Evolutionary conservation across 2,113 vertebrate genomes (phyloP).

Genomic region (Artemisiospiza belli): DNA sequence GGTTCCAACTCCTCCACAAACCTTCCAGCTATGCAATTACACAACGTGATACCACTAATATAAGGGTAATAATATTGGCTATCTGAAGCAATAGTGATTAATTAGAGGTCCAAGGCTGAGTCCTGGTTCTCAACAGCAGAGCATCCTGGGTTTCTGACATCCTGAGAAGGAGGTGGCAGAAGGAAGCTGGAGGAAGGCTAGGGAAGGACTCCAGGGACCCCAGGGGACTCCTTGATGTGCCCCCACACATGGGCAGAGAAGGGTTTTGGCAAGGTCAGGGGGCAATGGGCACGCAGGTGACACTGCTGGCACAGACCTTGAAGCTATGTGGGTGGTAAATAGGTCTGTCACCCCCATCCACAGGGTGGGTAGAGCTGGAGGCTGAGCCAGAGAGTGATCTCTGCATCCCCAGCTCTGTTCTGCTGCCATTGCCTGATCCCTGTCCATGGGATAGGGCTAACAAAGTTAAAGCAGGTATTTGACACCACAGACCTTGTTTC

Average conservation of each 20-base stretch:
- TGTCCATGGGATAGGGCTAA: not conserved
- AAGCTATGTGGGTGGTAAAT: too few relatives aligned
- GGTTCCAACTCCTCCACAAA: not conserved
- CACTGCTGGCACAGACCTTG: not conserved
- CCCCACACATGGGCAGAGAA: not conserved
- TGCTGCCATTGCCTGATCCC: not conserved
- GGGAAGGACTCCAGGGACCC: not conserved
- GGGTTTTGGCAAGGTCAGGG: not conserved
- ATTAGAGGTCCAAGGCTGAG: not conserved
- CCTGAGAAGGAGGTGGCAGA: not conserved
- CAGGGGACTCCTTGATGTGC: fast-evolving
- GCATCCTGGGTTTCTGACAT: not conserved
- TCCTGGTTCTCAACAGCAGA: not conserved
- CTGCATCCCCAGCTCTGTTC: not conserved
- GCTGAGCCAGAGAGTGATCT: not conserved
- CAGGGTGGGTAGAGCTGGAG: not conserved
- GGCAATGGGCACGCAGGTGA: not conserved
- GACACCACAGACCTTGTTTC: not conserved
- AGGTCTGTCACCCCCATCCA: not conserved
- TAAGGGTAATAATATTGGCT: not conserved
- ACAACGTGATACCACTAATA: not conserved
- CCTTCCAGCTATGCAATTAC: not conserved
- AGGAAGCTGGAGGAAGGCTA: not conserved
- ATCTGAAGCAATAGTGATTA: not conserved
- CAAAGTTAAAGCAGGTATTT: not conserved